Percentiles rank a stretch among this genome's conserved stretches.
These are phyloP conservation scores for Synanthedon tipuliformis DNA, from an alignment of 2,888 invertebrate species.

Conservation along the genomic window DNA sequence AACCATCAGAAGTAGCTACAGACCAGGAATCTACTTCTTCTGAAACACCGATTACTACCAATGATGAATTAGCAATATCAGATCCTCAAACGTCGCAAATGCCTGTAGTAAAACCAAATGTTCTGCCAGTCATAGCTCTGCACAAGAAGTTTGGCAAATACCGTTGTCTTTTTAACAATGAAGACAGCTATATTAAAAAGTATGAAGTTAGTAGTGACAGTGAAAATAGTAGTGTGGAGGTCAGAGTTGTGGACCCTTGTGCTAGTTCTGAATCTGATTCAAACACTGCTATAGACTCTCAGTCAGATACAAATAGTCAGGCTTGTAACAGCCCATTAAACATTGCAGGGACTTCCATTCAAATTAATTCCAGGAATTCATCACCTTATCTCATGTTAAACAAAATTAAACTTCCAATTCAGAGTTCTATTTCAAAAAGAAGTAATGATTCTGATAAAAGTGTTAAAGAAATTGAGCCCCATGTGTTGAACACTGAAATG, in stretches of 20 bases:
- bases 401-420: neutral
- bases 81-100: slow-evolving; percentile 19
- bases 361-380: slow-evolving; percentile 29
- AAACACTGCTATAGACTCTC: slow-evolving; percentile 47
- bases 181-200: slow-evolving; percentile 40
- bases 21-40: slow-evolving; percentile 13
- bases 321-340: slow-evolving; percentile 32
- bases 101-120: slow-evolving; percentile 22
- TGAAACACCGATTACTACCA: slow-evolving; percentile 6
- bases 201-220: slow-evolving; percentile 60
- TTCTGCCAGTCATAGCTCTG: slow-evolving; percentile 40
- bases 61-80: slow-evolving; percentile 10
- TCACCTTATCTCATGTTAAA: slow-evolving; percentile 23
- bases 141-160: slow-evolving; percentile 73
- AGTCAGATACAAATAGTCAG: slow-evolving; percentile 42
- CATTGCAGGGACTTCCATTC: slow-evolving; percentile 18
- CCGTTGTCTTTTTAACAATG: slow-evolving; percentile 58
- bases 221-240: slow-evolving; percentile 61
- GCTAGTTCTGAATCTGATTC: slow-evolving; percentile 64
- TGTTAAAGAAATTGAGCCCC: no score
- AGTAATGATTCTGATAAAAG: no score
- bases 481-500: no score
- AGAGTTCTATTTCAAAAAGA: no score
- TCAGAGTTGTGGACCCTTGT: slow-evolving; percentile 51
- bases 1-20: slow-evolving; percentile 12